Evolutionary conservation across 2,888 invertebrate genomes (phyloP), one percentile per base, ranked within the genome.

Genomic region (Myopa tessellatipennis): DNA sequence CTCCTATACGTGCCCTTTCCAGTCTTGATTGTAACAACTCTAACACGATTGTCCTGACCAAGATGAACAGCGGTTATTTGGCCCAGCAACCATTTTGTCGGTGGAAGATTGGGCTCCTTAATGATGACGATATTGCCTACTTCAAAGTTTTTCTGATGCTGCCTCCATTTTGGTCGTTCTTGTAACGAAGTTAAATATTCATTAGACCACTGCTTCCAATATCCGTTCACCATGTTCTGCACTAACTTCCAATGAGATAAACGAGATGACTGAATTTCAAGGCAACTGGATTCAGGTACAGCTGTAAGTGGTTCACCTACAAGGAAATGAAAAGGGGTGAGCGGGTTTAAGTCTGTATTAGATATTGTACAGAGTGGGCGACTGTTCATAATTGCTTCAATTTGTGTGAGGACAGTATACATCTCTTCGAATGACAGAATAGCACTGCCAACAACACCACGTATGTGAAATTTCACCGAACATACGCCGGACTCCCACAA

Each of bases 391-490:
- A 80, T 77, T 3, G 82, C 72, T 78, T 78, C 76, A 18, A 78
- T 68, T 77, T 79, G 79, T 16, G 65, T 72, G 18, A 77, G 45
- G 10, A 77, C 60, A 12, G 84, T 85, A 26, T 78, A 60, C 34
- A 85, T 79, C 73, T 87, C 83, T 79, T 85, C 83, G 63, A 80
- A 83, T 0, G 83, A 84, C 3, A 85, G 75, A n/a, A 75, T 76
- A 7, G 77, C 38, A n/a, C 79, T 76, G 10, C 83, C 83, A 12
- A 85, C 71, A 12, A 82, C 78, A 34, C 83, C 78, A 8, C 79
- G 76, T 8, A 87, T 72, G 67, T 85, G 84, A 73, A 78, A 78
- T 65, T 78, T 60, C 69, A 74, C 77, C 16, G 77, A 72, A 71
- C 77, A 79, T 7, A 80, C 78, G 0, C 76, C 79, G 10, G 78